phyloP scores from a whole-genome alignment of 2,113 vertebrate species.

The Cyprinodon brontotheroides region DNA sequence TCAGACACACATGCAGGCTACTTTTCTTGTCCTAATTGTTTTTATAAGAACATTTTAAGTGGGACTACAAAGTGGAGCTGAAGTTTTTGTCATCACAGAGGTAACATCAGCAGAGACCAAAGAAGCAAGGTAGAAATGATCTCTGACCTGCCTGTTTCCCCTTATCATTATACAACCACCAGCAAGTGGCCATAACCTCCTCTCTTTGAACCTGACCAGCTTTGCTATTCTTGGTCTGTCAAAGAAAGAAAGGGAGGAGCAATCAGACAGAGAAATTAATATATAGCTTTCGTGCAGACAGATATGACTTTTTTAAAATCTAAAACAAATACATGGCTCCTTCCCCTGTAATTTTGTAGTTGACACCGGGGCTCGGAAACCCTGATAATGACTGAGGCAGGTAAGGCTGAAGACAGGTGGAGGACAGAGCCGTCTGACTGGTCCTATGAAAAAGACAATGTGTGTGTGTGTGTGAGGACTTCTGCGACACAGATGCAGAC shows the following conservation, averaged over 20 bases:
- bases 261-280: slow-evolving; percentile 34
- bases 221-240: slow-evolving; percentile 56
- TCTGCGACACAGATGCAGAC: slow-evolving; percentile 20
- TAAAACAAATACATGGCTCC: slow-evolving; percentile 74
- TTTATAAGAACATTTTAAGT: slow-evolving; percentile 1
- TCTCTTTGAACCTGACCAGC: slow-evolving; percentile 66
- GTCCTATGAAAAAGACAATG: slow-evolving; percentile 21
- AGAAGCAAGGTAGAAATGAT: slow-evolving; percentile 31
- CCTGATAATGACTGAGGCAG: slow-evolving; percentile 75
- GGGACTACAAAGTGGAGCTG: slow-evolving; percentile 38
- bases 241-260: slow-evolving; percentile 7
- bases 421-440: slow-evolving; percentile 68
- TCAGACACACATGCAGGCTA: slow-evolving; percentile 9
- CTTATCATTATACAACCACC: slow-evolving; percentile 60
- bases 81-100: slow-evolving; percentile 46
- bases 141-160: neutral
- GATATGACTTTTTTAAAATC: slow-evolving; percentile 72
- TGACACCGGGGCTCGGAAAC: slow-evolving; percentile 74
- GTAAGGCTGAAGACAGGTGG: slow-evolving; percentile 76
- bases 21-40: slow-evolving; percentile 39
- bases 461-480: slow-evolving; percentile 19
- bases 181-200: slow-evolving; percentile 33
- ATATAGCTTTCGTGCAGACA: slow-evolving; percentile 69
- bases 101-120: slow-evolving; percentile 24
- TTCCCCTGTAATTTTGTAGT: slow-evolving; percentile 74